Evolutionary conservation across 2,888 invertebrate species (phyloP).

Genomic region (Smittia sp.): DNA sequence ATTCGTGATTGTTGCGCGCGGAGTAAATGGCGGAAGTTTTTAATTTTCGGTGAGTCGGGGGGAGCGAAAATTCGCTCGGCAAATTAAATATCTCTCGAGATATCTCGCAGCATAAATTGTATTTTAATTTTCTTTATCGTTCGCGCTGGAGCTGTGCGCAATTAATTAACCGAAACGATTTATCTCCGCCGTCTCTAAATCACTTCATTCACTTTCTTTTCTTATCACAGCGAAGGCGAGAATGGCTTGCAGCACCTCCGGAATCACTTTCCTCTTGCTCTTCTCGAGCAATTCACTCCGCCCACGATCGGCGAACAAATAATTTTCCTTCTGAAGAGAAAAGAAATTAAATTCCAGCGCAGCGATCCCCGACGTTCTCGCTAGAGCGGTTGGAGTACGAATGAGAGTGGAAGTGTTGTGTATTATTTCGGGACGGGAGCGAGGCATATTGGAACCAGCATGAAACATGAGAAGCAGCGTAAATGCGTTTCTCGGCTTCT

Average conservation of each 20-base stretch:
- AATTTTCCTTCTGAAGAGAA: background rate
- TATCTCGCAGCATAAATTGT: background rate
- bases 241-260: slow-evolving; percentile 10
- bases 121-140: background rate
- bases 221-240: too few species aligned
- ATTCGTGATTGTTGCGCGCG: slow-evolving; percentile 9
- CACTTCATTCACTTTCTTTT: too few species aligned
- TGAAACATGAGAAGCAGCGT: background rate
- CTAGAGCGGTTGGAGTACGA: slow-evolving; percentile 25
- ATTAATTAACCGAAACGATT: background rate
- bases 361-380: slow-evolving; percentile 19
- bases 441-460: background rate
- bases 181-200: too few species aligned
- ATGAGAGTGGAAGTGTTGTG: slow-evolving; percentile 17
- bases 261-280: background rate
- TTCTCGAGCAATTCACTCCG: background rate
- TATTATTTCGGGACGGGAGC: background rate
- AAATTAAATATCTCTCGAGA: background rate
- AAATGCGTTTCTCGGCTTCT: slow-evolving; percentile 4
- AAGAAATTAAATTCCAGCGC: background rate
- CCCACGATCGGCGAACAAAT: background rate
- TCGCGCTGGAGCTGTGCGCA: background rate
- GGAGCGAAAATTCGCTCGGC: background rate
- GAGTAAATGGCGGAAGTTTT: slow-evolving; percentile 38
- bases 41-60: slow-evolving; percentile 28